phyloP scores from a whole-genome alignment of 2,888 invertebrate species.

The Eilema depressum region DNA sequence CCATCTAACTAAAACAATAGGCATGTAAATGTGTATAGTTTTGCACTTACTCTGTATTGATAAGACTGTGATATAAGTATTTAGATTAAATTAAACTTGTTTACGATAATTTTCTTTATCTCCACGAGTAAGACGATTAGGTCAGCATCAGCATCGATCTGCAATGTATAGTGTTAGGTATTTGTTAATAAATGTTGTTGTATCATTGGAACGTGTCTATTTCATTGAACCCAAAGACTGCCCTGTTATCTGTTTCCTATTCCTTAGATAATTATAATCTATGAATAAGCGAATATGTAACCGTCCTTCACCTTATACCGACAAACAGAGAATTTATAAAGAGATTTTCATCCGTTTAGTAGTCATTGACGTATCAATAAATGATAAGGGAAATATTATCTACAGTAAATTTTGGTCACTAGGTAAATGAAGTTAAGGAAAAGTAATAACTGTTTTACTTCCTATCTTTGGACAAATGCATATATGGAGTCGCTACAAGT shows the following conservation, averaged over 20 bases:
- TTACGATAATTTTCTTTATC: slow-evolving; percentile 26
- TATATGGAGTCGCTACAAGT: not conserved
- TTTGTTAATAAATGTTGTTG: slow-evolving; percentile 23
- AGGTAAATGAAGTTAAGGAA: too few species aligned
- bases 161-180: slow-evolving; percentile 21
- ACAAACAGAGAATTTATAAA: too few species aligned
- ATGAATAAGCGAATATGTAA: not conserved
- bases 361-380: too few species aligned
- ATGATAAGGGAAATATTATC: too few species aligned
- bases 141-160: not conserved
- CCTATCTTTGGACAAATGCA: not conserved
- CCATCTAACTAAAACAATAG: not conserved
- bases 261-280: not conserved
- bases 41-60: slow-evolving; percentile 42
- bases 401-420: too few species aligned
- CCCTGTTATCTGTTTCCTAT: slow-evolving; percentile 2
- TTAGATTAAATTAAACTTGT: slow-evolving; percentile 34
- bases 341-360: too few species aligned
- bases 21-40: not conserved
- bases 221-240: slow-evolving; percentile 10
- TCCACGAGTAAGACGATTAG: not conserved
- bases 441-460: too few species aligned
- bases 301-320: too few species aligned
- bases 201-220: slow-evolving; percentile 20
- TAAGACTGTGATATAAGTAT: slow-evolving; percentile 44